Conservation (phyloP, 1,140 invertebrate genomes). For the Drosophila setifemur region DNA sequence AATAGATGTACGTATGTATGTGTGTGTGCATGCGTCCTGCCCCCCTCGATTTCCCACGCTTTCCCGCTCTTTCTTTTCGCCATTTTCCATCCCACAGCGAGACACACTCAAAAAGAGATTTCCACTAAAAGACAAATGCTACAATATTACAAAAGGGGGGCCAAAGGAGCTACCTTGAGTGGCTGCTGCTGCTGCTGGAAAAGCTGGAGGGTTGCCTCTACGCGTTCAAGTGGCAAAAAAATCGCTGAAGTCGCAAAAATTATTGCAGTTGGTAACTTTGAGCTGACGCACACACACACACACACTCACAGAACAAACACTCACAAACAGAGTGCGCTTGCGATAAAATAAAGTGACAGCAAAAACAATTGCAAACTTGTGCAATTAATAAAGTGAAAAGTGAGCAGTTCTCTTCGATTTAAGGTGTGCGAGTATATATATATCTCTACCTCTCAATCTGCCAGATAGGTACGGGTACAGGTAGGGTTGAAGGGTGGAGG, state of each 20-base stretch:
- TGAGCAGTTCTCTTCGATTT: slow-evolving; percentile 48
- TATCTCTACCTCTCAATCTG: not conserved
- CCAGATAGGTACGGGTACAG: not conserved
- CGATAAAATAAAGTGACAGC: slow-evolving; percentile 79
- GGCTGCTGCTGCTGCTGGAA: slow-evolving; percentile 40
- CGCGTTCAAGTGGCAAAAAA: slow-evolving; percentile 77
- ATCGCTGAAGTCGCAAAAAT: slow-evolving; percentile 79
- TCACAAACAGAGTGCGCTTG: slow-evolving; percentile 52
- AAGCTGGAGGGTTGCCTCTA: slow-evolving; percentile 60
- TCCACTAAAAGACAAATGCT: slow-evolving; percentile 79
- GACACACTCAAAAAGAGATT: slow-evolving; percentile 79
- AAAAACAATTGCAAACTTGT: slow-evolving; percentile 78
- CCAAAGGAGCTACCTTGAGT: slow-evolving; percentile 60
- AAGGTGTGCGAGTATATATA: slow-evolving; percentile 7
- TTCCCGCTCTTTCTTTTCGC: not conserved
- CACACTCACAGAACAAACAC: slow-evolving; percentile 10
- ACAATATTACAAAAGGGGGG: slow-evolving; percentile 65
- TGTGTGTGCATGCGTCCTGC: not conserved
- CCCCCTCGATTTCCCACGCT: slow-evolving; percentile 9
- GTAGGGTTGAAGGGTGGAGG: too few species aligned
- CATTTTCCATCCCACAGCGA: slow-evolving; percentile 20
- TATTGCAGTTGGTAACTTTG: slow-evolving; percentile 78
- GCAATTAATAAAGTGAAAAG: slow-evolving; percentile 80
- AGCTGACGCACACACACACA: slow-evolving; percentile 61
- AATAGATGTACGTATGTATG: slow-evolving; percentile 51